A percentile compares a stretch with the other conserved stretches of the same genome.
Evolutionary conservation across 2,113 vertebrate species (phyloP).

Genomic region (Trichomycterus rosablanca): DNA sequence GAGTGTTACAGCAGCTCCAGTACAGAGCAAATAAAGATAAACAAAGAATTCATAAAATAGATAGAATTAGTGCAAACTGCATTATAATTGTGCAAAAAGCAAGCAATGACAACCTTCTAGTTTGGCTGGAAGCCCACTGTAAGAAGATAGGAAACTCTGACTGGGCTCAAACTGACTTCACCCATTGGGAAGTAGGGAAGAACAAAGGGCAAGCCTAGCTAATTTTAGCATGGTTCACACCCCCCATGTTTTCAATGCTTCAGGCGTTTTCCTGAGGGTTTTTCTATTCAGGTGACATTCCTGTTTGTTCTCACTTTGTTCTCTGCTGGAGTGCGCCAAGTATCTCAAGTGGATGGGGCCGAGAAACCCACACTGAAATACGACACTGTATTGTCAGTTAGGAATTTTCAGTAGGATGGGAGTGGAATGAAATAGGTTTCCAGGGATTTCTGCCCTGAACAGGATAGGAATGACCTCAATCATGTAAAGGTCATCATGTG

Average conservation of each 20-base stretch:
- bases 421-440: not conserved
- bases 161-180: conserved; percentile 9
- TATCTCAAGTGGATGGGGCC: not conserved
- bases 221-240: conserved; percentile 12
- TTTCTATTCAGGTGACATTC: conserved; percentile 23
- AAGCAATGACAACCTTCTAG: no score
- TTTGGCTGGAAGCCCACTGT: no score
- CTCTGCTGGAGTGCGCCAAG: not conserved
- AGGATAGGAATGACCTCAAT: conserved; percentile 8
- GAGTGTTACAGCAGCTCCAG: no score
- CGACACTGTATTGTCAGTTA: not conserved
- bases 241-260: conserved; percentile 9
- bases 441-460: conserved; percentile 1
- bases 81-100: no score
- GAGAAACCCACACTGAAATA: conserved; percentile 7
- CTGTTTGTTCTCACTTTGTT: conserved; percentile 22
- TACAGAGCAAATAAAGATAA: no score
- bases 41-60: no score
- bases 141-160: no score
- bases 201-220: conserved; percentile 26
- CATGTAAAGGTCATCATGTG: conserved; percentile 7
- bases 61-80: no score
- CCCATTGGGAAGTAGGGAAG: conserved; percentile 28
- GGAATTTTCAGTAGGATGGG: not conserved
- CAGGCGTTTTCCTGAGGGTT: conserved; percentile 4